These are phyloP conservation scores for Ardeotis arabs DNA, from an alignment of 2,113 vertebrate species.

Conservation along the genomic window DNA sequence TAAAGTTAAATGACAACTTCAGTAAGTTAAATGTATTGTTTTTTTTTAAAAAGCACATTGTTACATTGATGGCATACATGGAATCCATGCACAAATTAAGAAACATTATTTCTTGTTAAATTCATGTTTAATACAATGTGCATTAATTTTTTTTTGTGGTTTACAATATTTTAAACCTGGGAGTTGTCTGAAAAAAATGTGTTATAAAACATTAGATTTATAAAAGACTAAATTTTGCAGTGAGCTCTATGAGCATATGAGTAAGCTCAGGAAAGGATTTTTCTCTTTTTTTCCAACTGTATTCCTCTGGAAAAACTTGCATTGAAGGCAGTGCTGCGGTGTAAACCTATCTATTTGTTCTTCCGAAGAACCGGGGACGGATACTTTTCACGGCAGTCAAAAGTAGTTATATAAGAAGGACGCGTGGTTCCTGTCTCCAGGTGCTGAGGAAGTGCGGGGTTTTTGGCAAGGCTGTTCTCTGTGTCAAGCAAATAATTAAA, in stretches of 20 bases:
- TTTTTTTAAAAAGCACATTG: neutral
- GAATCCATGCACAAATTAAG: neutral
- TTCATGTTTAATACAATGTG: neutral
- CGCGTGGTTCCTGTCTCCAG: neutral
- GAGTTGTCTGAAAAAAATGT: neutral
- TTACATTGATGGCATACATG: neutral
- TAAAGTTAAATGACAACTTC: neutral
- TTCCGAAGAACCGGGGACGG: neutral
- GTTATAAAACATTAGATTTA: neutral
- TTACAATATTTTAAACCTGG: neutral
- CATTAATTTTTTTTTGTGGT: neutral
- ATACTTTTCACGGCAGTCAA: neutral
- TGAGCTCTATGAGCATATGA: neutral
- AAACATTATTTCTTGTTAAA: neutral
- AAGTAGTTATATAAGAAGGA: neutral
- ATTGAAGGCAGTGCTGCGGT: neutral
- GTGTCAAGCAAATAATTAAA: neutral
- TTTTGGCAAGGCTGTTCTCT: neutral
- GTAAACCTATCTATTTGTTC: conserved; percentile 8
- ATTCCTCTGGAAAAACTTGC: conserved; percentile 17
- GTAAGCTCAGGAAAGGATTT: neutral
- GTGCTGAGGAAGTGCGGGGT: neutral
- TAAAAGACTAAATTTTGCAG: neutral
- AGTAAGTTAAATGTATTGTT: neutral
- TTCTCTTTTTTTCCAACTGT: neutral